Evolutionary conservation across 2,888 invertebrate species (phyloP), one percentile per base, ranked within the genome.

Genomic region (Cheilosia vulpina): DNA sequence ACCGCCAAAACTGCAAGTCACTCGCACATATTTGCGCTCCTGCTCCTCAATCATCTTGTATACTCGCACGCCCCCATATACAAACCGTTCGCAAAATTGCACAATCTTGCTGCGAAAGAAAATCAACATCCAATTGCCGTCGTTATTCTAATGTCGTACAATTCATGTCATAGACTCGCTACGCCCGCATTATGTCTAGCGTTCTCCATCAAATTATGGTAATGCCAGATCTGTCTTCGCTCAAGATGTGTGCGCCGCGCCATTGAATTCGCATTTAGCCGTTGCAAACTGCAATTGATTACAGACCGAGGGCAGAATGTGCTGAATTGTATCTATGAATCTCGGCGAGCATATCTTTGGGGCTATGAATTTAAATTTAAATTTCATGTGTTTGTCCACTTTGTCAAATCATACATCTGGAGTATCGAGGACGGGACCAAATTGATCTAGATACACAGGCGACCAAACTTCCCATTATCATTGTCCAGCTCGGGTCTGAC

Each of bases 361-460:
- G 50, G 68, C 72, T 58, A 79, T 84, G 79, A 78, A 83, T 83
- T 83, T 62, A 73, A 84, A 79, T 84, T 84, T 75, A 57, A 79
- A 45, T 79, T 79, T 69, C 79, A 79, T 84, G 45, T 73, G 79
- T 75, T 79, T 84, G 83, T 15, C 76, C 43, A 76, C 76, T 76
- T 81, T 76, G 81, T 69, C 69, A 71, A 76, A 58, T 71, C 75
- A 80, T 68, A 63, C 27, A 66, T 57, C 47, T 77, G 60, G 38
- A 53, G 62, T 24, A 11, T 65, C 17, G 21, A 24, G 38, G 3
- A 21, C 24, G 43, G 41, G 68, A 55, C 43, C 27, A 72, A 53
- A 80, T 68, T 47, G 76, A 71, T 77, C 77, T 43, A 75, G 75
- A 80, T 80, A 55, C 57, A 62, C 63, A 55, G 65, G 11, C 15